phyloP scores from a whole-genome alignment of 2,113 vertebrate species.

The Syrrhaptes paradoxus region DNA sequence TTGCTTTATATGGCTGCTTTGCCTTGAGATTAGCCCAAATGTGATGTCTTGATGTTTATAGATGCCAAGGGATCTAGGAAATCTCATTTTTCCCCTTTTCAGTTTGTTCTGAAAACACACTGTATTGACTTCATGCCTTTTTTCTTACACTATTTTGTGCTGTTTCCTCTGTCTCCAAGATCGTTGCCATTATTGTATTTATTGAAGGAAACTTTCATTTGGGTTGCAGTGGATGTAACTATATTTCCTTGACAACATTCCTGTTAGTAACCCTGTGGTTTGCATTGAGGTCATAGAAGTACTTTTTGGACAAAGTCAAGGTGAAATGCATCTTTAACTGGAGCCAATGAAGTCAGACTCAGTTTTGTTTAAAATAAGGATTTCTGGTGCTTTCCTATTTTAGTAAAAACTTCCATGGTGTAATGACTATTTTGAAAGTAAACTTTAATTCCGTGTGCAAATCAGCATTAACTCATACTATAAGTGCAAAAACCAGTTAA shows the following conservation, averaged over 20 bases:
- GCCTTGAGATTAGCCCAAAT: neutral
- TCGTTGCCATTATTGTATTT: neutral
- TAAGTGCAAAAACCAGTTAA: neutral
- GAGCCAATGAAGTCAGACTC: neutral
- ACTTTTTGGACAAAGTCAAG: neutral
- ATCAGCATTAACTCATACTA: neutral
- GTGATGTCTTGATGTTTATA: constrained; percentile 28
- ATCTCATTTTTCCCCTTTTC: neutral
- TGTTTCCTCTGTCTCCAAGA: neutral
- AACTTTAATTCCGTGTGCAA: neutral
- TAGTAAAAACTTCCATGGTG: neutral
- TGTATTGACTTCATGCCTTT: neutral
- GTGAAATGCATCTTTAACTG: neutral
- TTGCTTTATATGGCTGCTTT: constrained; percentile 8
- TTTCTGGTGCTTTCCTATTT: neutral
- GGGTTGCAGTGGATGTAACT: neutral
- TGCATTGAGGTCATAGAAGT: neutral
- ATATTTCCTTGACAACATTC: neutral
- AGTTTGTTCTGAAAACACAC: neutral
- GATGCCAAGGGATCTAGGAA: neutral
- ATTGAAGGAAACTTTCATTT: neutral
- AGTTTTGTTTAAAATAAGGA: neutral
- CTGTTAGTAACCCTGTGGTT: neutral
- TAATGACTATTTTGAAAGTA: neutral
- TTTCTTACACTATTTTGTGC: neutral